Conservation (phyloP, 2,888 invertebrate genomes). For the Tiliacea citrago region DNA sequence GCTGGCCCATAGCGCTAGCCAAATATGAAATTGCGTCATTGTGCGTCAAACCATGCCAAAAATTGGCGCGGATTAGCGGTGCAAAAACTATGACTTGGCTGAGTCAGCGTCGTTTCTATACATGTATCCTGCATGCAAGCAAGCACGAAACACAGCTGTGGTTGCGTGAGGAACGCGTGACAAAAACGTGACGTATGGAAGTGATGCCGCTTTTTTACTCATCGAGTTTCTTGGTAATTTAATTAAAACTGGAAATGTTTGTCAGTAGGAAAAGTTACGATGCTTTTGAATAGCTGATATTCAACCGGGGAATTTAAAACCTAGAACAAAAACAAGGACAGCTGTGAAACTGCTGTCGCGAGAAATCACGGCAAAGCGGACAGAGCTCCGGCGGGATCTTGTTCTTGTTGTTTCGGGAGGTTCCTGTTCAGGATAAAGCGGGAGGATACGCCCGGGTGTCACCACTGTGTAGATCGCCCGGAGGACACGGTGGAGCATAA, state of each 20-base stretch:
- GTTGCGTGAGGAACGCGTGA: slow-evolving; percentile 79
- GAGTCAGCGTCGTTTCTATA: slow-evolving; percentile 47
- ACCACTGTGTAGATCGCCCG: too few relatives aligned
- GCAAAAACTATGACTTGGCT: slow-evolving; percentile 42
- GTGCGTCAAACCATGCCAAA: slow-evolving; percentile 52
- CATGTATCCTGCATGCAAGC: slow-evolving; percentile 67
- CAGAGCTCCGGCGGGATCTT: too few relatives aligned
- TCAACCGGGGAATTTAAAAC: neutral
- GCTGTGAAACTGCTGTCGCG: too few relatives aligned
- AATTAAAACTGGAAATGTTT: slow-evolving; percentile 23
- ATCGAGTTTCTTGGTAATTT: slow-evolving; percentile 52
- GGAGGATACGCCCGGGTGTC: too few relatives aligned
- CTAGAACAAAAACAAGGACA: neutral
- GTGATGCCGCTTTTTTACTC: slow-evolving; percentile 60
- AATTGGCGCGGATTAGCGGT: slow-evolving; percentile 46
- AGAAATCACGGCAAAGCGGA: too few relatives aligned
- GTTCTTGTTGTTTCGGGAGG: too few relatives aligned
- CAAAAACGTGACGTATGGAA: slow-evolving; percentile 72
- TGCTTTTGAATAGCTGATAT: neutral
- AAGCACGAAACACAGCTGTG: slow-evolving; percentile 56
- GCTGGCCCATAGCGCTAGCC: slow-evolving; percentile 6
- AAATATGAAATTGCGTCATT: slow-evolving; percentile 62
- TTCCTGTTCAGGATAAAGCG: too few relatives aligned
- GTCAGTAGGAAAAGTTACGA: neutral
- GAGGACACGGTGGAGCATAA: too few relatives aligned